A percentile compares a stretch with the other conserved stretches of the same genome.
These are phyloP conservation scores for Zaprionus tsacasi DNA, from an alignment of 1,140 invertebrate species.

Conservation along the genomic window DNA sequence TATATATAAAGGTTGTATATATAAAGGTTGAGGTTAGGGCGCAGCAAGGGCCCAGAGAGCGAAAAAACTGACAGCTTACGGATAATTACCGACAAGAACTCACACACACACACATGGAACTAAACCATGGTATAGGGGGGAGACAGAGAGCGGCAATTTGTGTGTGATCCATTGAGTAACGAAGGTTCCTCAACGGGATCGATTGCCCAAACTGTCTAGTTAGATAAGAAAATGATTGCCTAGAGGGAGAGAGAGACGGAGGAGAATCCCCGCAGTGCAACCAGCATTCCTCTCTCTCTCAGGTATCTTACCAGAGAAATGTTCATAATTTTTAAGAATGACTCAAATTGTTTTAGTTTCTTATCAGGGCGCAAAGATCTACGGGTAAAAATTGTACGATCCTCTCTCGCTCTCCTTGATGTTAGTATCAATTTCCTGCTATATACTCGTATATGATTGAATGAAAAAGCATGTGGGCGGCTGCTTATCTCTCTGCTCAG, in stretches of 20 bases:
- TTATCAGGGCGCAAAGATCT: slow-evolving; percentile 66
- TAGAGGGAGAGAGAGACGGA: neutral
- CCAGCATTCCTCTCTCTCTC: slow-evolving; percentile 24
- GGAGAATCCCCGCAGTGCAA: slow-evolving; percentile 47
- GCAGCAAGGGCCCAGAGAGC: slow-evolving; percentile 52
- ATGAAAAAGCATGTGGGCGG: slow-evolving; percentile 72
- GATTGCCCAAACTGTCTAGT: slow-evolving; percentile 74
- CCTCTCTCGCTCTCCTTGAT: slow-evolving; percentile 67
- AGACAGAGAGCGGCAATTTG: slow-evolving; percentile 63
- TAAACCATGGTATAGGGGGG: too few relatives aligned
- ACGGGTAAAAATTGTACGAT: slow-evolving; percentile 4
- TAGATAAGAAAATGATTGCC: slow-evolving; percentile 80
- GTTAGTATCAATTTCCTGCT: slow-evolving; percentile 74
- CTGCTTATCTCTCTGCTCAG: slow-evolving; percentile 53
- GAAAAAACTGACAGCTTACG: slow-evolving; percentile 83
- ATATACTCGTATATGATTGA: slow-evolving; percentile 72
- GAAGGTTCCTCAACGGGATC: slow-evolving; percentile 54
- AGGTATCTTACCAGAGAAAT: slow-evolving; percentile 76
- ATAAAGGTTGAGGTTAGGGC: slow-evolving; percentile 29
- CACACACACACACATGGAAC: slow-evolving; percentile 27
- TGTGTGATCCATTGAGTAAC: slow-evolving; percentile 79
- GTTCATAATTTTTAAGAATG: slow-evolving; percentile 83
- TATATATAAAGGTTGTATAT: neutral
- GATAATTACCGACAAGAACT: slow-evolving; percentile 76
- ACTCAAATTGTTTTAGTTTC: slow-evolving; percentile 58